phyloP scores from a whole-genome alignment of 2,113 vertebrate species.

The Mus spicilegus region DNA sequence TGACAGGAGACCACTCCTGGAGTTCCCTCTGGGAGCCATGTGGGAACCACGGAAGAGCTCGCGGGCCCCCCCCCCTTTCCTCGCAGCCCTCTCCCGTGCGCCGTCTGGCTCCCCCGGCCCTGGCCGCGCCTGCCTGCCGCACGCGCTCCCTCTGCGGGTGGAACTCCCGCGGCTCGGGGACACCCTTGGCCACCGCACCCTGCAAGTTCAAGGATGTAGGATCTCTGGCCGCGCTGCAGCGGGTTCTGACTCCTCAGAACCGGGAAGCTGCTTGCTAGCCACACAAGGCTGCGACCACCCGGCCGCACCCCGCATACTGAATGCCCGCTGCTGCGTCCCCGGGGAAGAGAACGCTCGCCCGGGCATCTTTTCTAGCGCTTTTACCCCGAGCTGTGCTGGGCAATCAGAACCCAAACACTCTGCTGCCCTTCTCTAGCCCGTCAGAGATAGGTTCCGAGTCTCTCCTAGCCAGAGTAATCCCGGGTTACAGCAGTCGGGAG shows the following conservation, averaged over 20 bases:
- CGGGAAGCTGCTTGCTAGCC: background rate
- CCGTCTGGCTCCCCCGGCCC: background rate
- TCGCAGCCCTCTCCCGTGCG: background rate
- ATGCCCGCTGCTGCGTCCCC: background rate
- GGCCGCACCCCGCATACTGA: conserved; percentile 65
- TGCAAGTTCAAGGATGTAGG: conserved; percentile 52
- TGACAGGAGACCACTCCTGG: background rate
- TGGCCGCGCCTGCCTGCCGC: background rate
- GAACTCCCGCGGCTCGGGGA: background rate
- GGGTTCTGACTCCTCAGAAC: background rate
- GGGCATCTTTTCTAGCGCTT: background rate
- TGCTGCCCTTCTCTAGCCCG: background rate
- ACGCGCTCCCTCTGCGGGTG: conserved; percentile 64
- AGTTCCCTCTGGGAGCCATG: background rate
- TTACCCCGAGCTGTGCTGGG: background rate
- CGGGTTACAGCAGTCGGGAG: background rate
- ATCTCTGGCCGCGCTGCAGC: background rate
- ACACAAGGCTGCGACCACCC: conserved; percentile 5
- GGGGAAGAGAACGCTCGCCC: background rate
- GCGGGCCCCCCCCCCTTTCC: background rate
- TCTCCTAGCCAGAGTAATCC: background rate
- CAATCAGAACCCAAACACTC: background rate
- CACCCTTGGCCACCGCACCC: background rate
- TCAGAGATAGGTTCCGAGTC: background rate
- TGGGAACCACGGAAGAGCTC: background rate